Evolutionary conservation across 92 coral and sea anemone species (phyloP), one percentile per base, ranked within the genome.

Genomic region (Epizoanthus rinbou): DNA sequence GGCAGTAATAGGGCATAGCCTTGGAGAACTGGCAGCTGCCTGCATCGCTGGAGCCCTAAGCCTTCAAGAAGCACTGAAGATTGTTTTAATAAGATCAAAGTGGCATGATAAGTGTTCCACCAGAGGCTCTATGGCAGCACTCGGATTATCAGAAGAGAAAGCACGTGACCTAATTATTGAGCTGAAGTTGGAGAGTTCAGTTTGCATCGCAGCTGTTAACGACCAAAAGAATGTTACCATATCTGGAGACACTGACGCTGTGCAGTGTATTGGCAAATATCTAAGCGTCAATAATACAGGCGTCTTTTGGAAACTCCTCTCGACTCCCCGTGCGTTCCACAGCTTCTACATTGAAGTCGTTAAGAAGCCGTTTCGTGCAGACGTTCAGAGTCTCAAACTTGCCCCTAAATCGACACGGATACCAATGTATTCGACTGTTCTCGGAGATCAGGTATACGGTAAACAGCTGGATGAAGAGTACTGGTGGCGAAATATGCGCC

Each of bases 401-500:
- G 70, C 67, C 11, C 90, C 94, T n/a, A 85, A 87, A 63, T 73
- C 69, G 56, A 81, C 93, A 17, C 83, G 62, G 63, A 87, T 95
- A 22, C 95, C 98, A 14, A 87, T 95, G 88, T 95, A 95, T 63
- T 95, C 98, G 24, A 92, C 98, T 28, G 97, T 92, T 2, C 47
- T 69, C 11, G 98, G 98, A 24, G 91, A 88, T 10, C 85, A 81
- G 28, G 64, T 90, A 43, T 58, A 85, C 16, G 88, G 89, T 41
- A 84, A 84, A n/a, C 85, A 82, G 79, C 75, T 95, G 24, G 43
- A 88, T 45, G 25, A 67, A 9, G 75, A 72, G 22, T 90, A 95
- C 82, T 95, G 98, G 98, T 95, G 98, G 98, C 67, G 70, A 6
- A 95, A 95, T 79, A 89, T 95, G 65, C 93, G 98, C 7, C 73